Evolutionary conservation across 2,797 vertebrate species (phyloP), one percentile per base, ranked within the genome.

Genomic region (Peromyscus melanophrys): DNA sequence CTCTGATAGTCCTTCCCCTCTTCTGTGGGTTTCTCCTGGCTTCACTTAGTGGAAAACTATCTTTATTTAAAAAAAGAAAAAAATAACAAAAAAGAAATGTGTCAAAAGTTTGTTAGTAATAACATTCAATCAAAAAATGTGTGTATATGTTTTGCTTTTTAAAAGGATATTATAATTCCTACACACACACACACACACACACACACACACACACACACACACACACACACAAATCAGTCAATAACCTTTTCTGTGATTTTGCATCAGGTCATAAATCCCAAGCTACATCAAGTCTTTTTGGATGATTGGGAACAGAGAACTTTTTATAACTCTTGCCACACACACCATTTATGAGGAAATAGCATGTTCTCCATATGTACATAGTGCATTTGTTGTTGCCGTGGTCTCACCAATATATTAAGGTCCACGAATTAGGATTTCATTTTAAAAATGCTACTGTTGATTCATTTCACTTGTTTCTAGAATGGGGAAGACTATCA

Each of bases 241-340:
- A 17, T 59, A 95, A 0, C 2, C 29, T 92, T 97, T 63, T 59
- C n/a, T 73, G 65, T n/a, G 17, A 61, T 84, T 89, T 91, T 76
- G 29, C 8, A 61, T 89, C 7, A 31, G 16, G 4, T 71, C 37
- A 37, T 96, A 86, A 94, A 89, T 29, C 14, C 1, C 1, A 78
- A 34, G 5, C 1, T 14, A 73, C 43, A 6, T 90, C 27, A 65
- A 0, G 11, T 21, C 37, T 13, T 7, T 76, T 94, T 78, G 11
- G 16, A 55, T 89, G 37, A 65, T 16, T 59, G 12, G 11, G 90
- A 49, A 25, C 40, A 27, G 37, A 87, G 3, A 96, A 90, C 2
- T 55, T 69, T 25, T 86, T 49, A 40, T 40, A 82, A 27, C 23
- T 94, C 31, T 90, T 92, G 1, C 11, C 16, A 92, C 19, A 87